phyloP scores from a whole-genome alignment of 2,113 vertebrate genomes.

The Gorsachius goisagi region DNA sequence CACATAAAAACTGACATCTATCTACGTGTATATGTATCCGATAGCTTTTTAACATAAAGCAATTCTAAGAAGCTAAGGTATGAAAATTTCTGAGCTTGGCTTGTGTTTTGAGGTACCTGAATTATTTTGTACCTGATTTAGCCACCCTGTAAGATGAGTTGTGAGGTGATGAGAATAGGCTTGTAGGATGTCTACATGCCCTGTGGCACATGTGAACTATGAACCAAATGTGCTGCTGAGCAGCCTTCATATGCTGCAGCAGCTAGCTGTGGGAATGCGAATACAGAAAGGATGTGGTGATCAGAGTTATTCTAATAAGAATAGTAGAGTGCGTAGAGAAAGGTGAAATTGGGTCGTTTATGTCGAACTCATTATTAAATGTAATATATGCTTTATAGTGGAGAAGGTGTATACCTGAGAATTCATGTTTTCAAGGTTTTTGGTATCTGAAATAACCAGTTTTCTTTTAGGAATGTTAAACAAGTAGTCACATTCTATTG shows the following conservation, averaged over 20 bases:
- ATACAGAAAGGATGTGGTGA: not conserved
- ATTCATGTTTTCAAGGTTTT: no score
- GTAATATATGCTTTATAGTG: no score
- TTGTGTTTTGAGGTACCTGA: not conserved
- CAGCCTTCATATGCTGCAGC: not conserved
- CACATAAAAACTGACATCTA: not conserved
- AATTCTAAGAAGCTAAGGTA: not conserved
- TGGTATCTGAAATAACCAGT: no score
- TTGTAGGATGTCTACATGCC: not conserved
- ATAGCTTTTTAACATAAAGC: not conserved
- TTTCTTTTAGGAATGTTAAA: no score
- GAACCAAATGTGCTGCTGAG: not conserved
- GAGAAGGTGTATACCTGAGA: no score
- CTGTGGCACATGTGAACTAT: not conserved
- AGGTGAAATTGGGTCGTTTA: no score
- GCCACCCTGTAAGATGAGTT: not conserved
- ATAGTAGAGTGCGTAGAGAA: not conserved
- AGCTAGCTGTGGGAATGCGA: not conserved
- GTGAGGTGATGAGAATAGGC: not conserved
- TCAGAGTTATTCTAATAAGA: not conserved
- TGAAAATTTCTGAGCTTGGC: not conserved
- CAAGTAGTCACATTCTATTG: no score
- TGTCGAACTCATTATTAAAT: no score
- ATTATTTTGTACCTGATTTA: not conserved
- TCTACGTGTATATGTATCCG: not conserved